Evolutionary conservation across 2,888 invertebrate genomes (phyloP).

Genomic region (Plutella xylostella): DNA sequence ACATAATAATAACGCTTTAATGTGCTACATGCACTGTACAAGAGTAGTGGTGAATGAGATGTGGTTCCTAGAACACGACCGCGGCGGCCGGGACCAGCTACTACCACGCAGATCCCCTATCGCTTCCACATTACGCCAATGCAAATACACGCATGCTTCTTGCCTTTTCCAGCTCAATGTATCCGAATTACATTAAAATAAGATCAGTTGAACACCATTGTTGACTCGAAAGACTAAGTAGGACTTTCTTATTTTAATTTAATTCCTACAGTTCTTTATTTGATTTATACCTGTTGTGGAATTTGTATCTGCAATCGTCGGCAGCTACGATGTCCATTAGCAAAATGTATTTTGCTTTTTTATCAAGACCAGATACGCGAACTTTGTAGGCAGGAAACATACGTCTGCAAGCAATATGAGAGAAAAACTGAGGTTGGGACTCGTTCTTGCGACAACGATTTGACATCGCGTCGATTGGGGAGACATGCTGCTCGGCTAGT

Average conservation of each 20-base stretch:
- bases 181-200: slow-evolving; percentile 64
- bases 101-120: slow-evolving; percentile 49
- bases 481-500: slow-evolving; percentile 56
- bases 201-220: slow-evolving; percentile 29
- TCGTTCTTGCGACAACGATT: slow-evolving; percentile 62
- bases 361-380: slow-evolving; percentile 97
- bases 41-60: not conserved
- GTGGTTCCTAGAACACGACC: not conserved
- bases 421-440: slow-evolving; percentile 66
- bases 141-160: slow-evolving; percentile 74
- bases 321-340: slow-evolving; percentile 99
- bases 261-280: slow-evolving; percentile 44
- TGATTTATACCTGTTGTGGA: slow-evolving; percentile 87
- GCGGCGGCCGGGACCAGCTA: not conserved
- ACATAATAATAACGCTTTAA: no score
- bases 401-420: slow-evolving; percentile 83
- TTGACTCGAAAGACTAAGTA: not conserved
- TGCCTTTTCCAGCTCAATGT: slow-evolving; percentile 62
- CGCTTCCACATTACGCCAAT: slow-evolving; percentile 30
- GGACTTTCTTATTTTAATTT: slow-evolving; percentile 60
- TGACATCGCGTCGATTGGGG: slow-evolving; percentile 63
- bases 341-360: slow-evolving; percentile 98
- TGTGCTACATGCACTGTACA: not conserved
- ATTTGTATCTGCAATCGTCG: slow-evolving; percentile 98
- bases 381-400: slow-evolving; percentile 99